Evolutionary conservation across 2,797 vertebrate genomes (phyloP), one percentile per base, ranked within the genome.

Genomic region (Liasis olivaceus): DNA sequence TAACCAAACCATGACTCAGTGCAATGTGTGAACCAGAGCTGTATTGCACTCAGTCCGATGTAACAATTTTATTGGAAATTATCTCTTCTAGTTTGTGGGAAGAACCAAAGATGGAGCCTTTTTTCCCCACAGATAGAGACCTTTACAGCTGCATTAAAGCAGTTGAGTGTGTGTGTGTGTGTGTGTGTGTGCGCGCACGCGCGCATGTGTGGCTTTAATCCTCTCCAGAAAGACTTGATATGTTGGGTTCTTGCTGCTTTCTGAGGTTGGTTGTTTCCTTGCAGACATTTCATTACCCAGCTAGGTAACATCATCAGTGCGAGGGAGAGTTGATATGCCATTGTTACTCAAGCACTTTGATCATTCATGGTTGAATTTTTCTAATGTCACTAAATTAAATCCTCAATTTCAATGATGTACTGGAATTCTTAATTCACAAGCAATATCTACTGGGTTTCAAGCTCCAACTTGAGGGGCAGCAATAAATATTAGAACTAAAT

Each of bases 401-500:
- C 13, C 13, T 88, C 36, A 28, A 2, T 86, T 31, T 63, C 31
- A 69, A 36, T 56, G 62, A 31, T 42, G 36, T 20, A 20, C 26
- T 31, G 72, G 20, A 58, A 63, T 56, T 62, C 28, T 77, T 87
- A 62, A 87, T 87, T 62, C 63, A 42, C 58, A 90, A 90, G 92
- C 89, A 93, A 90, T 93, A 90, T 17, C 54, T 63, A 87, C 51
- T 12, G 22, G 31, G 17, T 84, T 24, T 77, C 31, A 28, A 22
- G 31, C 24, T 85, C 84, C 59, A 89, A 20, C n/a, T 56, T 60
- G 17, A 60, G 91, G 56, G 77, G 51, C 26, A 63, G 85, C 89
- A 93, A 88, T 88, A 88, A 93, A 90, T 62, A 3, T 20, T 17
- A 28, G 15, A 47, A 81, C 20, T 36, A 92, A 54, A 51, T 90